phyloP scores from a whole-genome alignment of 2,797 vertebrate species.

The Diplodus sargus region DNA sequence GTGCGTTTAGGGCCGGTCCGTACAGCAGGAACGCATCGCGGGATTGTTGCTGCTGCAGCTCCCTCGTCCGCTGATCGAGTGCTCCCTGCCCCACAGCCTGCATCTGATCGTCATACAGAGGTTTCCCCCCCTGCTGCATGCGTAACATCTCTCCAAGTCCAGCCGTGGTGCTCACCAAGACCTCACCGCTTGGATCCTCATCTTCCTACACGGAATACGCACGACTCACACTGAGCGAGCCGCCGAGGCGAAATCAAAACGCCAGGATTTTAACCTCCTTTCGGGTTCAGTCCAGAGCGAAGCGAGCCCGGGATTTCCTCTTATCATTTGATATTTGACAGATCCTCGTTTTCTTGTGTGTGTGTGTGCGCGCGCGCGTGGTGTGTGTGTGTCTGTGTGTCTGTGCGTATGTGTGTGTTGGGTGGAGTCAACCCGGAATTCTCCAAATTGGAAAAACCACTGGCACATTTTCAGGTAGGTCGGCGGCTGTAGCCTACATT shows the following conservation, averaged over 20 bases:
- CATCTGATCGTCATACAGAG: slow-evolving; percentile 80
- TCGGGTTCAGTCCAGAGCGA: slow-evolving; percentile 59
- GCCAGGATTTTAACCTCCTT: slow-evolving; percentile 48
- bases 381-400: slow-evolving; percentile 21
- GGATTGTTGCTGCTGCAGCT: slow-evolving; percentile 51
- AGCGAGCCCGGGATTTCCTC: slow-evolving; percentile 80
- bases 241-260: slow-evolving; percentile 54
- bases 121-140: slow-evolving; percentile 82
- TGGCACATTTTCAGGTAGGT: slow-evolving; percentile 83
- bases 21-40: slow-evolving; percentile 29
- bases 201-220: slow-evolving; percentile 68
- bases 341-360: slow-evolving; percentile 52
- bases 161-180: slow-evolving; percentile 68
- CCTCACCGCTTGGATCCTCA: slow-evolving; percentile 65
- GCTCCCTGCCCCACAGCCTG: slow-evolving; percentile 67
- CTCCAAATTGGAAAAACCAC: slow-evolving; percentile 78
- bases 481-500: slow-evolving; percentile 46
- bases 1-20: slow-evolving; percentile 67
- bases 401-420: slow-evolving; percentile 67
- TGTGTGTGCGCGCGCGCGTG: slow-evolving; percentile 3
- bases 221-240: slow-evolving; percentile 59
- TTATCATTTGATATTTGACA: slow-evolving; percentile 74
- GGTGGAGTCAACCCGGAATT: slow-evolving; percentile 85
- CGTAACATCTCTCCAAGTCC: slow-evolving; percentile 78
- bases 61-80: slow-evolving; percentile 62